Evolutionary conservation across 2,113 vertebrate species (phyloP), one percentile per base, ranked within the genome.

Genomic region (Donacobius atricapilla): DNA sequence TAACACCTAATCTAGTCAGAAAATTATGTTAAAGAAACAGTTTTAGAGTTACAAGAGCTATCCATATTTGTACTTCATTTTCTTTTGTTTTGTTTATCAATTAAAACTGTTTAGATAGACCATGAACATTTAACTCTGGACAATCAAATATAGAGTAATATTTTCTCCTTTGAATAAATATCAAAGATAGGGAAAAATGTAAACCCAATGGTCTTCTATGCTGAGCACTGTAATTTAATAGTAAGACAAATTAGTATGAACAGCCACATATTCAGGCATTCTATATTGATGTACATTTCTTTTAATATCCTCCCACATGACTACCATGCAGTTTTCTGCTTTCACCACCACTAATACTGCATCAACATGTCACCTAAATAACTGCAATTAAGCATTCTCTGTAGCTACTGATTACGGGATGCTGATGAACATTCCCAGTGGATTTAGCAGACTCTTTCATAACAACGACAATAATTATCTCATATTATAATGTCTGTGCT

Each of bases 311-410:
- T 96, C 73, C 96, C 93, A 94, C 65, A 85, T 66, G 77, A 64
- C 83, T 90, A 83, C 37, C 86, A 93, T 87, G 83, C 85, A 97
- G 91, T 84, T 96, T 97, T 97, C 92, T 95, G 96, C 93, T 98
- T 97, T 97, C 96, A 95, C 30, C 89, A 94, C 56, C 92, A 76
- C 89, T 90, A 85, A 97, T 88, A 95, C 95, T 97, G 90, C 93
- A 97, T 98, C 97, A 98, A 97, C 94, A 96, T 98, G 97, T 96
- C 97, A 98, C 94, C 97, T 98, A 98, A 98, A 98, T 98, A 98
- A 96, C 97, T 96, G 88, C 98, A 98, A 98, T 98, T 98, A 98
- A 96, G 89, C 94, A 97, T 98, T 98, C 96, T 97, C 96, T 56
- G 68, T 92, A 73, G 94, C 84, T 96, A 88, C 94, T 98, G 98